Evolutionary conservation across 2,888 invertebrate species (phyloP).

Genomic region (Slavum lentiscoides): DNA sequence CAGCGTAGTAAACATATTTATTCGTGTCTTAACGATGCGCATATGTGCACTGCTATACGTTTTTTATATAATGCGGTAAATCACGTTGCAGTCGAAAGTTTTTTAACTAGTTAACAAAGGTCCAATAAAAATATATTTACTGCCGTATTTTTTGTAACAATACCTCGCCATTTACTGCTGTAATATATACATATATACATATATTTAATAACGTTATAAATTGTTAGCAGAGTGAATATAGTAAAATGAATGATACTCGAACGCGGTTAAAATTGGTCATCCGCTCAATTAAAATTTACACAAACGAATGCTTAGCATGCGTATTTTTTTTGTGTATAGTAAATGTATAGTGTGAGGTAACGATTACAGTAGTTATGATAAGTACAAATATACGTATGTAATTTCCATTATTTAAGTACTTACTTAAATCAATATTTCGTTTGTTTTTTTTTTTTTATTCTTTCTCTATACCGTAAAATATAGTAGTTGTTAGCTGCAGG

Average conservation of each 20-base stretch:
- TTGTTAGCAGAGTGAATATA: conserved; percentile 30
- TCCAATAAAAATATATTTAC: conserved; percentile 38
- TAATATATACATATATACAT: conserved; percentile 11
- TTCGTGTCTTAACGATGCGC: not conserved
- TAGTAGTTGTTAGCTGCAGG: too few relatives aligned
- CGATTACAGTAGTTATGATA: not conserved
- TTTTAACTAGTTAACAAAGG: conserved; percentile 49
- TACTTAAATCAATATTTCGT: too few relatives aligned
- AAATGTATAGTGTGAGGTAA: not conserved
- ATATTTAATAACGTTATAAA: conserved; percentile 44
- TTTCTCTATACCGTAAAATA: too few relatives aligned
- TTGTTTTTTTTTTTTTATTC: too few relatives aligned
- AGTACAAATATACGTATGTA: not conserved
- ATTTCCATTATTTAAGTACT: too few relatives aligned
- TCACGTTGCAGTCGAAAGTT: conserved; percentile 2
- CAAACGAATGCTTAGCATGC: conserved; percentile 9
- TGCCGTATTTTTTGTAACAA: conserved; percentile 38
- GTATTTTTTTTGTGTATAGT: not conserved
- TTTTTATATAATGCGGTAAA: conserved; percentile 17
- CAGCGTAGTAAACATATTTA: not conserved
- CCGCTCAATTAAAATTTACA: conserved; percentile 30
- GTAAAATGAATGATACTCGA: conserved; percentile 30
- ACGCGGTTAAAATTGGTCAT: conserved; percentile 32
- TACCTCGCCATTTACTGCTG: conserved; percentile 40
- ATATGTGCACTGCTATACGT: not conserved